phyloP scores from a whole-genome alignment of 2,888 invertebrate genomes.

The Oligia latruncula region DNA sequence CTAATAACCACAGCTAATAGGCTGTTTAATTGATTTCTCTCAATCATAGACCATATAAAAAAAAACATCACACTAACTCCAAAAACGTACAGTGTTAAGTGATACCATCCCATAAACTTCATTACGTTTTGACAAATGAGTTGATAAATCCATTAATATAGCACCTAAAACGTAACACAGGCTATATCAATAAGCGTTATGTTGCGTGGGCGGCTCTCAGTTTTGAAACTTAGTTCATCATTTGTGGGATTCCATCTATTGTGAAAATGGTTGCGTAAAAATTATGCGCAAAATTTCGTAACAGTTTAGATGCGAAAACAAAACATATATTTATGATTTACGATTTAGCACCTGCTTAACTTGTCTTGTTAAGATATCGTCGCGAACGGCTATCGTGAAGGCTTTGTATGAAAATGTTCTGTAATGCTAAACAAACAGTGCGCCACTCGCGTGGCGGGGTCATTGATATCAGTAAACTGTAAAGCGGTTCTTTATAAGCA shows the following conservation, averaged over 20 bases:
- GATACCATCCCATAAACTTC: slow-evolving; percentile 35
- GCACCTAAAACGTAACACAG: slow-evolving; percentile 28
- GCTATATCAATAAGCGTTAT: slow-evolving; percentile 44
- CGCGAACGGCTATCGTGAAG: slow-evolving; percentile 37
- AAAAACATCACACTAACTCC: slow-evolving; percentile 18
- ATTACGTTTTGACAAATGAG: slow-evolving; percentile 38
- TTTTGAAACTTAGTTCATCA: slow-evolving; percentile 40
- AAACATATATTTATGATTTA: slow-evolving; percentile 55
- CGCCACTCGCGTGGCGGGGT: slow-evolving; percentile 68
- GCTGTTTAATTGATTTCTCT: slow-evolving; percentile 6
- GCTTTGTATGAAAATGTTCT: slow-evolving; percentile 62
- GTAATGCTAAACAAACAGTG: slow-evolving; percentile 69
- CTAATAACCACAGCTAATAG: neutral
- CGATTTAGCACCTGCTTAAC: slow-evolving; percentile 63
- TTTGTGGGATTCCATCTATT: slow-evolving; percentile 40
- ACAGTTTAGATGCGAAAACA: slow-evolving; percentile 33
- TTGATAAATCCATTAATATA: slow-evolving; percentile 38
- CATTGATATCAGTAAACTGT: slow-evolving; percentile 71
- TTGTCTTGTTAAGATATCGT: slow-evolving; percentile 61
- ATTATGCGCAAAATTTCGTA: slow-evolving; percentile 18
- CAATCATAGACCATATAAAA: slow-evolving; percentile 15
- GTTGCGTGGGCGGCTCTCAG: slow-evolving; percentile 39
- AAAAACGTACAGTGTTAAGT: slow-evolving; percentile 23
- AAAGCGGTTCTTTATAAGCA: slow-evolving; percentile 67
- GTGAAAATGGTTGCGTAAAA: slow-evolving; percentile 43